Evolutionary conservation across 1,140 invertebrate species (phyloP).

Genomic region (Melitaea cinxia): DNA sequence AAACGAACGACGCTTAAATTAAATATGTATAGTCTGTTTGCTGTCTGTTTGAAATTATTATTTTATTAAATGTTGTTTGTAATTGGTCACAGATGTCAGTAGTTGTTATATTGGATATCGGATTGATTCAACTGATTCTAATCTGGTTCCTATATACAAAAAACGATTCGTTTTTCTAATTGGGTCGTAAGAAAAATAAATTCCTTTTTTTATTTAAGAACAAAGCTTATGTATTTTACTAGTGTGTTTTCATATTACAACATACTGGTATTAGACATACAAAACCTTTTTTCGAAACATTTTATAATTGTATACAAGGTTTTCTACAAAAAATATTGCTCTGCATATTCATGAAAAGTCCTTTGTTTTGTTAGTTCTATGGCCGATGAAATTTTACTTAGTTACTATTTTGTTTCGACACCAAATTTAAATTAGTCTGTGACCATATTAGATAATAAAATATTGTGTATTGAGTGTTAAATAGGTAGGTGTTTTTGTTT

Average conservation of each 20-base stretch:
- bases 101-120: neutral
- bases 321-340: neutral
- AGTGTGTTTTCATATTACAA: neutral
- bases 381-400: neutral
- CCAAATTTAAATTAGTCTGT: slow-evolving; percentile 10
- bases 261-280: neutral
- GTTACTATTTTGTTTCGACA: neutral
- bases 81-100: neutral
- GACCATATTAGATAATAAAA: slow-evolving; percentile 16
- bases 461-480: slow-evolving; percentile 10
- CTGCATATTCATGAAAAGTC: too few species aligned
- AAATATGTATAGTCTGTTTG: slow-evolving; percentile 19
- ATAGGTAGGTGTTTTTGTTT: slow-evolving; percentile 5
- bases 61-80: slow-evolving; percentile 5
- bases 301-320: slow-evolving; percentile 1
- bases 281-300: neutral
- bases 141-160: too few species aligned
- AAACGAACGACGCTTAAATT: slow-evolving; percentile 18
- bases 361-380: slow-evolving; percentile 3
- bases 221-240: slow-evolving; percentile 1
- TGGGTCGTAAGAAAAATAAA: too few species aligned
- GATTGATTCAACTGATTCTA: too few species aligned
- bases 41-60: slow-evolving; percentile 6
- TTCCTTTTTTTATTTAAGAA: too few species aligned
- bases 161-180: too few species aligned